Evolutionary conservation across 2,888 invertebrate genomes (phyloP), one percentile per base, ranked within the genome.

Genomic region (Eurois occulta): DNA sequence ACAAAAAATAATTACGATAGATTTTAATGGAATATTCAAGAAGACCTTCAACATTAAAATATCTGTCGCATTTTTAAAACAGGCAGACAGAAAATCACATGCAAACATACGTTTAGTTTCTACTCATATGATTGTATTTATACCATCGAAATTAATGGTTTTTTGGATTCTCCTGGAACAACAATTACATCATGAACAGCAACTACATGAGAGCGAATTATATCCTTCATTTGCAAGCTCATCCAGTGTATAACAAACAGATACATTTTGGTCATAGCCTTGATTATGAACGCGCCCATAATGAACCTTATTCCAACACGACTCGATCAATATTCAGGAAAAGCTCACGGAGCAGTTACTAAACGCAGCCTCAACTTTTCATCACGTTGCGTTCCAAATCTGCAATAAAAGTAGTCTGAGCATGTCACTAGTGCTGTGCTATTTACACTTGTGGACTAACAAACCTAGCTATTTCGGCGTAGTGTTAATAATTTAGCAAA

Each of bases 361-460:
- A 88, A 89, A 89, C 91, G 91, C 46, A 81, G 43, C 10, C n/a
- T 38, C 18, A 48, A 74, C 66, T 77, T 84, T 76, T 66, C 52
- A 62, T 62, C 10, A 0, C 11, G 41, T 16, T 13, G 80, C 83
- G 84, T 83, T 87, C 83, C 85, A 84, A 62, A 72, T 43, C 77
- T 81, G 46, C 4, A 75, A 85, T 16, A 35, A 16, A 16, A 65
- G n/a, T 0, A 71, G 48, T 32, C 38, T 65, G 0, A 78, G 64
- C 89, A 65, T 88, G 21, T 1, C 16, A 55, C 6, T 66, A 6
- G 11, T 75, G 64, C 60, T 76, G 2, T 66, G 58, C 72, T 58
- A 13, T 32, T 90, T 71, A 48, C 65, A 28, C 84, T 72, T 24
- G 11, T 0, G 0, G 0, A 13, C 1, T 71, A 48, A 32, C 16